Evolutionary conservation across 2,113 vertebrate genomes (phyloP).

Genomic region (Guaruba guarouba): DNA sequence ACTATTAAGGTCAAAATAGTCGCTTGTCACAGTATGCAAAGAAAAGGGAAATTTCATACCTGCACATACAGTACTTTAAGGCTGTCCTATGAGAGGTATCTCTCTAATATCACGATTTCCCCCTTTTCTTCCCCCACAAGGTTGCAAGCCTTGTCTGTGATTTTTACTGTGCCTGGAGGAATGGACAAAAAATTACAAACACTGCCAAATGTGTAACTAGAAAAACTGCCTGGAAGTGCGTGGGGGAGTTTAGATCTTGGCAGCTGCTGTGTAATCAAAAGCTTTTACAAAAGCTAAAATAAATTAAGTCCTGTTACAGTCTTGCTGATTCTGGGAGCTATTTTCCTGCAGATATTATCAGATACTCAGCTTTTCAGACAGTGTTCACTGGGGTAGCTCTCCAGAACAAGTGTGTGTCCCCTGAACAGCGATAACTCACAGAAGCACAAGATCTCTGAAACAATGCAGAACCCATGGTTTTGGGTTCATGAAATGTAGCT

Average conservation of each 20-base stretch:
- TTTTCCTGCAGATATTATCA: not conserved
- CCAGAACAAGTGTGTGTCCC: not conserved
- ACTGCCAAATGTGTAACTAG: not conserved
- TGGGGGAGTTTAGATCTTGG: not conserved
- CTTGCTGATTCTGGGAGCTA: not conserved
- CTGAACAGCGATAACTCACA: not conserved
- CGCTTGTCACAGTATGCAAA: not conserved
- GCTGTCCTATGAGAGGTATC: not conserved
- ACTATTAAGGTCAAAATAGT: not conserved
- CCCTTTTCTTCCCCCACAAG: not conserved
- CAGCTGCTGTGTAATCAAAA: slow-evolving; percentile 20
- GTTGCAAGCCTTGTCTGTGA: not conserved
- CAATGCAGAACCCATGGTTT: not conserved
- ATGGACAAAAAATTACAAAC: not conserved
- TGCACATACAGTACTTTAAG: not conserved
- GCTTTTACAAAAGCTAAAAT: slow-evolving; percentile 26
- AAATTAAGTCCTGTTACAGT: not conserved
- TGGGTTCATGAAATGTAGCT: not conserved
- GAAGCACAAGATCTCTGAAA: not conserved
- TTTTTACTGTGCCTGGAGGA: not conserved
- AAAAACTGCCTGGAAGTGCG: not conserved
- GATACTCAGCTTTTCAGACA: not conserved
- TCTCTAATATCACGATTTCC: not conserved
- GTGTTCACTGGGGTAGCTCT: not conserved
- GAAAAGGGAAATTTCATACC: not conserved